A percentile compares a stretch with the other conserved stretches of the same genome.
These are phyloP conservation scores for Tragelaphus scriptus DNA, from an alignment of 2,113 vertebrate species.

Conservation along the genomic window DNA sequence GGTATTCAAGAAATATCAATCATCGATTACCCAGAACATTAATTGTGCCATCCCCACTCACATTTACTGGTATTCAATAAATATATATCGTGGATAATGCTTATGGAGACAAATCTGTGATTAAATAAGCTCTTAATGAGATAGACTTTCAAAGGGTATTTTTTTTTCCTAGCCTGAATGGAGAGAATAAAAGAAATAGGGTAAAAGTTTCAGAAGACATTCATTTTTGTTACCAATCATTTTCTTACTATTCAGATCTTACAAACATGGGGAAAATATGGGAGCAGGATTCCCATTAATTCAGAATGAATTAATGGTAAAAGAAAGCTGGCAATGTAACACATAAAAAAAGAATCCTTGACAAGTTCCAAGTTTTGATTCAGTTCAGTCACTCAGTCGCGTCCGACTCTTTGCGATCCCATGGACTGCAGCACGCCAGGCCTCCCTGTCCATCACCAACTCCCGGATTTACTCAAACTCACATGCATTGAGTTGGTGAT, in stretches of 20 bases:
- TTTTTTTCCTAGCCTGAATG: background rate
- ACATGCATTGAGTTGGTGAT: background rate
- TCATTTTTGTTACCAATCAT: background rate
- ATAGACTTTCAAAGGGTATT: background rate
- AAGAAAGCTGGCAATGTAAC: background rate
- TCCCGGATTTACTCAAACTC: background rate
- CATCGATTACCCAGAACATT: background rate
- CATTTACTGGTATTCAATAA: background rate
- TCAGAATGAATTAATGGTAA: conserved; percentile 8
- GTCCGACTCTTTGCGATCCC: rapidly evolving
- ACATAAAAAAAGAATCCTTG: background rate
- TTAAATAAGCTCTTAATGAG: background rate
- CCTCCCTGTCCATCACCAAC: background rate
- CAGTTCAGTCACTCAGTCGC: background rate
- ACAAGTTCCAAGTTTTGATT: background rate
- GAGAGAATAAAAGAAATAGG: background rate
- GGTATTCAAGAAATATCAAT: background rate
- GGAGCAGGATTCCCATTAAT: background rate
- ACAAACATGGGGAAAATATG: background rate
- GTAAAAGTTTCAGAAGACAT: background rate
- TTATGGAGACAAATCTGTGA: background rate
- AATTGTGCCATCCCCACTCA: background rate
- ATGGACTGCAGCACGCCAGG: background rate
- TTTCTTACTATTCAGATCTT: background rate
- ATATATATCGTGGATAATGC: background rate